Conservation (phyloP, 2,113 vertebrate species). For the Mandrillus leucophaeus region DNA sequence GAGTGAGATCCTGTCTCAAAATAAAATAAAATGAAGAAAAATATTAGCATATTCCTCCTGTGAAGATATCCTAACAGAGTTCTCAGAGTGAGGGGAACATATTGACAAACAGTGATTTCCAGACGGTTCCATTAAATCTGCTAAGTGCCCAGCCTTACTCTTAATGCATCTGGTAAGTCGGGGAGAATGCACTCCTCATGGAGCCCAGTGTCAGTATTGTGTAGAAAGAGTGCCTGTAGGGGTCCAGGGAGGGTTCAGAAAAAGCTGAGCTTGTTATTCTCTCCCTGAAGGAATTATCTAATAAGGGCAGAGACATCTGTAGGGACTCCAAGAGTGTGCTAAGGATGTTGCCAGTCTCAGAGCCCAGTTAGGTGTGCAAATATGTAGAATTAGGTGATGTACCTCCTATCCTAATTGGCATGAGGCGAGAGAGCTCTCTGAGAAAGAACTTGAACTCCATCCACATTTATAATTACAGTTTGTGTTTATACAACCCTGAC, state of each 20-base stretch:
- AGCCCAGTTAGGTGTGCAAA: slow-evolving; percentile 25
- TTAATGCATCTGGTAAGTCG: background rate
- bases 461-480: background rate
- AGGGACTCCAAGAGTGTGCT: background rate
- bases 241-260: background rate
- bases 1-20: too few species aligned
- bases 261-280: slow-evolving; percentile 1
- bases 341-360: background rate
- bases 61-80: background rate
- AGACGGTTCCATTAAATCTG: background rate
- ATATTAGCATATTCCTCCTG: background rate
- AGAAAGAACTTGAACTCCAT: slow-evolving; percentile 17
- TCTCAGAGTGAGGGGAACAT: background rate
- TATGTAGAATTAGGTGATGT: background rate
- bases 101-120: background rate
- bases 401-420: background rate
- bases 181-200: background rate
- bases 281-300: slow-evolving; percentile 16
- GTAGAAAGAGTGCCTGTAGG: background rate
- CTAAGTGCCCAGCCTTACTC: background rate
- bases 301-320: background rate
- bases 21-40: too few species aligned
- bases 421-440: background rate
- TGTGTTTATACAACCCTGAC: background rate
- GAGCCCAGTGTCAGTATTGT: background rate